Conservation (phyloP, 2,888 invertebrate species). For the Clanis bilineata region DNA sequence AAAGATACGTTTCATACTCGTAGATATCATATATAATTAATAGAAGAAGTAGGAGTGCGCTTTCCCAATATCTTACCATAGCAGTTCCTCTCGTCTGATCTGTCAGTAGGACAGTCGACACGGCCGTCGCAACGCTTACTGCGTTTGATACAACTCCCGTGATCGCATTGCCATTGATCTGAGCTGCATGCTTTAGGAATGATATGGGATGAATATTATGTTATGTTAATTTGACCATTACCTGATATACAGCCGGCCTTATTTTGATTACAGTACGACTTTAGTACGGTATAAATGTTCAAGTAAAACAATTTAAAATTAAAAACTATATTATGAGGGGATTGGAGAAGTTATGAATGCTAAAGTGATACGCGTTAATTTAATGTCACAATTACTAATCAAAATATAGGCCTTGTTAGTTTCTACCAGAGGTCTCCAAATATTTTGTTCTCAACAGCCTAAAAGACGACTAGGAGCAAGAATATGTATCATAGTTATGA, state of each 20-base stretch:
- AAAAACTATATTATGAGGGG: no score
- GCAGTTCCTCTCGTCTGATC: conserved; percentile 89
- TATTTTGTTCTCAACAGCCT: neutral
- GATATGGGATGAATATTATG: conserved; percentile 5
- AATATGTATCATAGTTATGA: no score
- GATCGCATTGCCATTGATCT: conserved; percentile 88
- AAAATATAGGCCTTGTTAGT: conserved; percentile 1
- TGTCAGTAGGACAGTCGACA: conserved; percentile 87
- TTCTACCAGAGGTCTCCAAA: neutral
- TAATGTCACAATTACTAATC: neutral
- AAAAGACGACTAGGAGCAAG: no score
- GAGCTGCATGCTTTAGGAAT: conserved; percentile 83
- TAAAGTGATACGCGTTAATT: neutral
- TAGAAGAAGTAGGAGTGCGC: neutral
- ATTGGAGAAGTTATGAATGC: neutral
- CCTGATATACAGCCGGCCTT: neutral
- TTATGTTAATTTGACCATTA: conserved; percentile 3
- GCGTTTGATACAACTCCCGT: conserved; percentile 84
- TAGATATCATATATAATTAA: no score
- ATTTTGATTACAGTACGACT: neutral
- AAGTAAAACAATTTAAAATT: no score
- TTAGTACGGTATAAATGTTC: no score
- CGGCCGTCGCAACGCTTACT: conserved; percentile 84
- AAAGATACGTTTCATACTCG: no score
- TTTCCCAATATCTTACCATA: conserved; percentile 59